Percentiles rank a stretch among this genome's conserved stretches.
Evolutionary conservation across 2,888 invertebrate species (phyloP).

Genomic region (Ryuthela nishihirai): DNA sequence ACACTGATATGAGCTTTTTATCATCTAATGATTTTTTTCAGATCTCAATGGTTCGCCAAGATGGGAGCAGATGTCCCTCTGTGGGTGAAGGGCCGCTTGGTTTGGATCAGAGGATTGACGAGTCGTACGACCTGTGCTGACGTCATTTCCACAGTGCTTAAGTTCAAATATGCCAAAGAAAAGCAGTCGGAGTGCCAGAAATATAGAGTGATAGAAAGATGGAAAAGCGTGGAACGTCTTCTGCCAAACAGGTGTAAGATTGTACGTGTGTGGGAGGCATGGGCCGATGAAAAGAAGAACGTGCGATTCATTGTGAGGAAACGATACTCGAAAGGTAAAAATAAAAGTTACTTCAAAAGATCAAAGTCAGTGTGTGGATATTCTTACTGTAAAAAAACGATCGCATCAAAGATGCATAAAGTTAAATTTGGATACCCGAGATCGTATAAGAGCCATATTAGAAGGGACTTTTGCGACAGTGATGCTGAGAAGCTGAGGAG

Average conservation of each 20-base stretch:
- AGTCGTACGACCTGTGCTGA: constrained; percentile 73
- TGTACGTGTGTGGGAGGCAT: constrained; percentile 71
- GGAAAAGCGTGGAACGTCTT: constrained; percentile 59
- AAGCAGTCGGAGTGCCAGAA: constrained; percentile 9
- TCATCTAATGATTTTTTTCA: too few relatives aligned
- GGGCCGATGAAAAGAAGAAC: constrained; percentile 68
- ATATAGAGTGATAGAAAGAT: constrained; percentile 59
- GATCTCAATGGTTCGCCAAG: background rate
- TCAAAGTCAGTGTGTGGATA: too few relatives aligned
- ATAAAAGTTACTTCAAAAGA: too few relatives aligned
- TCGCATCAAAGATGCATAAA: background rate
- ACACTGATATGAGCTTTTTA: too few relatives aligned
- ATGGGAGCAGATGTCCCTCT: constrained; percentile 62
- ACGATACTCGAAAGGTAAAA: constrained; percentile 12
- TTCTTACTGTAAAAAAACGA: too few relatives aligned
- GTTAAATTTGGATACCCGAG: background rate
- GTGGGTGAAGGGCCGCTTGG: constrained; percentile 68
- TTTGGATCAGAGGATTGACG: constrained; percentile 74
- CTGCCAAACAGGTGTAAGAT: constrained; percentile 67
- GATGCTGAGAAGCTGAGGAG: constrained; percentile 55
- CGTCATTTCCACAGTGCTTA: constrained; percentile 66
- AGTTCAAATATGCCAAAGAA: constrained; percentile 42
- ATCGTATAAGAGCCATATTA: constrained; percentile 42
- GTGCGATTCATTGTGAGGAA: constrained; percentile 50
- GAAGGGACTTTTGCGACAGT: constrained; percentile 44